Percentiles rank a stretch among this genome's conserved stretches.
Conservation (phyloP, 2,797 vertebrate species). For the Schizopygopsis malacanthus region DNA sequence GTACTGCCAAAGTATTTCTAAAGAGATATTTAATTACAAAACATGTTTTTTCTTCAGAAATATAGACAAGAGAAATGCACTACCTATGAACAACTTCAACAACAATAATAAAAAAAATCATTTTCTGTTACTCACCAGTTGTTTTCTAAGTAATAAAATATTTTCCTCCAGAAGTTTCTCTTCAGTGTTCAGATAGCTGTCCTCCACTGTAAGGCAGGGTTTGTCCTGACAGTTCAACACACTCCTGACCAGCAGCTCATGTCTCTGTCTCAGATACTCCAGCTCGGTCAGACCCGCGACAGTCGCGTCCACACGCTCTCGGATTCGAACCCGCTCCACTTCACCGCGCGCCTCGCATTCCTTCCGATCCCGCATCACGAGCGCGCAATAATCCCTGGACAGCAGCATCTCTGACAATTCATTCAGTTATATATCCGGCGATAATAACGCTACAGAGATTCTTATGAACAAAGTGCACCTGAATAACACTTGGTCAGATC, state of each 20-base stretch:
- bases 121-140: slow-evolving; percentile 81
- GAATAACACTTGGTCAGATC: slow-evolving; percentile 5
- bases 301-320: slow-evolving; percentile 87
- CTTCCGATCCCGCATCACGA: slow-evolving; percentile 62
- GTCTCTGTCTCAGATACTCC: slow-evolving; percentile 85
- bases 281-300: slow-evolving; percentile 89
- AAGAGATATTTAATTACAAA: neutral
- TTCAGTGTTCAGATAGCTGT: slow-evolving; percentile 79
- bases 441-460: neutral
- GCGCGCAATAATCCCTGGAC: slow-evolving; percentile 56
- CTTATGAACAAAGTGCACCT: neutral
- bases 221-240: slow-evolving; percentile 78
- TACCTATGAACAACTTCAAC: neutral
- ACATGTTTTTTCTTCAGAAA: neutral
- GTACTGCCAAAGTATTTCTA: neutral
- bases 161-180: slow-evolving; percentile 92
- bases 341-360: slow-evolving; percentile 65
- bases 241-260: slow-evolving; percentile 84
- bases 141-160: slow-evolving; percentile 87
- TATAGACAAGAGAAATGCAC: neutral
- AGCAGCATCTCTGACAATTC: slow-evolving; percentile 61
- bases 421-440: slow-evolving; percentile 57
- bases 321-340: slow-evolving; percentile 77
- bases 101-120: neutral
- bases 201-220: slow-evolving; percentile 51